phyloP scores from a whole-genome alignment of 2,888 invertebrate genomes.

The Eurois occulta region DNA sequence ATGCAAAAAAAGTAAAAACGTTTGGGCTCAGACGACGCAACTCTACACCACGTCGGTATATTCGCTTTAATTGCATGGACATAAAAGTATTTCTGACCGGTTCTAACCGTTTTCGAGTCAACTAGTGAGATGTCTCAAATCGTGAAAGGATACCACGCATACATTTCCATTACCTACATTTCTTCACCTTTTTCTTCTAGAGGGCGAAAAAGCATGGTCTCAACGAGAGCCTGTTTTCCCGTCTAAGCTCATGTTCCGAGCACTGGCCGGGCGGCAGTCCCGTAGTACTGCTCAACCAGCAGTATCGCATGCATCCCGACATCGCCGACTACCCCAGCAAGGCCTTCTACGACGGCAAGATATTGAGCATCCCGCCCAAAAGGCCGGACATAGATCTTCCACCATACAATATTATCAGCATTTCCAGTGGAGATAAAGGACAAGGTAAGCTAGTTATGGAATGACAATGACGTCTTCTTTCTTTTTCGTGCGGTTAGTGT shows the following conservation, averaged over 20 bases:
- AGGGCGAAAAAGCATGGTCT: slow-evolving; percentile 93
- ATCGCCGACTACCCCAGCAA: slow-evolving; percentile 95
- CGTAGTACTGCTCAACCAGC: slow-evolving; percentile 91
- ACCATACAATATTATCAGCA: slow-evolving; percentile 79
- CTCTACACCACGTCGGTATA: background rate
- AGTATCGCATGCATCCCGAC: slow-evolving; percentile 96
- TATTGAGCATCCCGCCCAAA: slow-evolving; percentile 79
- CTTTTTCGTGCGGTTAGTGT: too few species aligned
- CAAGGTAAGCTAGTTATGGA: slow-evolving; percentile 74
- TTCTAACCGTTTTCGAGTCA: background rate
- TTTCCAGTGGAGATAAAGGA: slow-evolving; percentile 82
- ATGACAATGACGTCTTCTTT: background rate
- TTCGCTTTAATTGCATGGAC: background rate
- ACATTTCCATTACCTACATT: background rate
- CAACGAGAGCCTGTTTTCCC: slow-evolving; percentile 94
- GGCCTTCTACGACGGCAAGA: slow-evolving; percentile 92
- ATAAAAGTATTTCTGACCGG: background rate
- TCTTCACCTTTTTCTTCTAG: slow-evolving; percentile 80
- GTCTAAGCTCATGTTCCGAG: slow-evolving; percentile 92
- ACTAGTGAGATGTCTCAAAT: background rate
- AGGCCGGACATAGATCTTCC: slow-evolving; percentile 74
- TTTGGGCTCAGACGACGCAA: background rate
- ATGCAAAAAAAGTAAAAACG: background rate
- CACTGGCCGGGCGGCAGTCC: slow-evolving; percentile 80
- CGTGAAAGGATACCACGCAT: background rate